Percentiles rank a stretch among this genome's conserved stretches.
Evolutionary conservation across 92 coral and sea anemone species (phyloP).

Genomic region (Zoanthus sociatus): DNA sequence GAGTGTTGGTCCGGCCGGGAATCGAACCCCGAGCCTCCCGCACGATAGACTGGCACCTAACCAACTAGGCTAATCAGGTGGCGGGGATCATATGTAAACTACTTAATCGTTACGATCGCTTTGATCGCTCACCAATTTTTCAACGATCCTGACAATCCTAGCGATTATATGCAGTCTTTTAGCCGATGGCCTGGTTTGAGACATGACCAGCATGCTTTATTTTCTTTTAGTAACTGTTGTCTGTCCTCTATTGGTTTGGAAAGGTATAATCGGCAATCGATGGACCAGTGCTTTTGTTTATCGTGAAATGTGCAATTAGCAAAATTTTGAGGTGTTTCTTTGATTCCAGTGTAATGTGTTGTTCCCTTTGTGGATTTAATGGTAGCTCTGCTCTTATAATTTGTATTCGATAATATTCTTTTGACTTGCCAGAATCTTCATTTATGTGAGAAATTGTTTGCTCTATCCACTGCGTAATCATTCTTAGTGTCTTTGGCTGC

Average conservation of each 20-base stretch:
- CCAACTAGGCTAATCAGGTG: too few relatives aligned
- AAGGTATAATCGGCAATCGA: conserved; percentile 40
- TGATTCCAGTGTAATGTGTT: conserved; percentile 31
- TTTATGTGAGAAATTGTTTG: conserved; percentile 63
- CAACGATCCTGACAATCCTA: conserved; percentile 42
- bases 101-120: too few relatives aligned
- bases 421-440: conserved; percentile 54
- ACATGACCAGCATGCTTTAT: conserved; percentile 70
- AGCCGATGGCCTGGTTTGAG: conserved; percentile 51
- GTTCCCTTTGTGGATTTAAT: conserved; percentile 30
- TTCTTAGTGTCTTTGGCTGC: conserved; percentile 54
- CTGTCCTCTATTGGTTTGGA: conserved; percentile 46
- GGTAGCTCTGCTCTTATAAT: conserved; percentile 34
- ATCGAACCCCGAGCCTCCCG: too few relatives aligned
- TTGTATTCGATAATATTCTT: conserved; percentile 60
- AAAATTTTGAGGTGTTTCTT: conserved; percentile 6
- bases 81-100: too few relatives aligned
- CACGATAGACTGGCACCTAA: too few relatives aligned
- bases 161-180: conserved; percentile 42
- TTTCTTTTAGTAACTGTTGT: conserved; percentile 37
- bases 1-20: too few relatives aligned
- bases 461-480: conserved; percentile 51
- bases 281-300: conserved; percentile 51
- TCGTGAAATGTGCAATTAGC: conserved; percentile 58
- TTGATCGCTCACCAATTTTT: conserved; percentile 41